Percentiles rank a stretch among this genome's conserved stretches.
Evolutionary conservation across 2,797 vertebrate genomes (phyloP).

Genomic region (Sebastes jordani): DNA sequence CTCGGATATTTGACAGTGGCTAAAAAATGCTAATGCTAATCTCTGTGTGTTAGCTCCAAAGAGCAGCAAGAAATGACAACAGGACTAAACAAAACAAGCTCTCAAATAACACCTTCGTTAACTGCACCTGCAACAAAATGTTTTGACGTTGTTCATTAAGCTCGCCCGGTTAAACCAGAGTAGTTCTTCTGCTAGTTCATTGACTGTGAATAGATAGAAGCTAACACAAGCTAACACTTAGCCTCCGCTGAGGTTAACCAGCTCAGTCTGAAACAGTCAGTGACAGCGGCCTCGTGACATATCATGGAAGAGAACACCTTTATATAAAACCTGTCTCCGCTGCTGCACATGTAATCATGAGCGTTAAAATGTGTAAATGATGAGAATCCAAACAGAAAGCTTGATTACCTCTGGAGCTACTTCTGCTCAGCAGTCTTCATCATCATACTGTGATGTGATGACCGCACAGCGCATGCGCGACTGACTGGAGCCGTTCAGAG

Average conservation of each 20-base stretch:
- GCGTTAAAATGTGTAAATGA: not conserved
- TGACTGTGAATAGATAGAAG: conserved; percentile 41
- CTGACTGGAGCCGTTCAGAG: not conserved
- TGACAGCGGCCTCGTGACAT: not conserved
- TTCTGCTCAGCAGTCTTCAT: conserved; percentile 20
- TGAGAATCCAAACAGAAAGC: not conserved
- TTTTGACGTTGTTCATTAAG: not conserved
- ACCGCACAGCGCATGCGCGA: conserved; percentile 59
- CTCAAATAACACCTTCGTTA: not conserved
- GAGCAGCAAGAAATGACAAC: not conserved
- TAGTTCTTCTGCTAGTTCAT: conserved; percentile 16
- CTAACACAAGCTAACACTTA: conserved; percentile 57
- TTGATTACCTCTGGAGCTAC: conserved; percentile 63
- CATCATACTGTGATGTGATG: conserved; percentile 32
- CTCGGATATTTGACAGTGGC: conserved; percentile 53
- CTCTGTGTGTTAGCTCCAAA: conserved; percentile 22
- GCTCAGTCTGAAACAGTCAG: conserved; percentile 28
- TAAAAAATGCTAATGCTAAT: conserved; percentile 59
- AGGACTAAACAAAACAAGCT: not conserved
- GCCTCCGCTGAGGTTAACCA: conserved; percentile 20
- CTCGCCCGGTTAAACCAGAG: conserved; percentile 3
- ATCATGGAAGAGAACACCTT: not conserved
- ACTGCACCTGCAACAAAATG: not conserved
- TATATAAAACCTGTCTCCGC: accelerated
- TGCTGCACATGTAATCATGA: not conserved